These are phyloP conservation scores for Microtus obscurus DNA, from an alignment of 2,797 vertebrate genomes.

Conservation along the genomic window DNA sequence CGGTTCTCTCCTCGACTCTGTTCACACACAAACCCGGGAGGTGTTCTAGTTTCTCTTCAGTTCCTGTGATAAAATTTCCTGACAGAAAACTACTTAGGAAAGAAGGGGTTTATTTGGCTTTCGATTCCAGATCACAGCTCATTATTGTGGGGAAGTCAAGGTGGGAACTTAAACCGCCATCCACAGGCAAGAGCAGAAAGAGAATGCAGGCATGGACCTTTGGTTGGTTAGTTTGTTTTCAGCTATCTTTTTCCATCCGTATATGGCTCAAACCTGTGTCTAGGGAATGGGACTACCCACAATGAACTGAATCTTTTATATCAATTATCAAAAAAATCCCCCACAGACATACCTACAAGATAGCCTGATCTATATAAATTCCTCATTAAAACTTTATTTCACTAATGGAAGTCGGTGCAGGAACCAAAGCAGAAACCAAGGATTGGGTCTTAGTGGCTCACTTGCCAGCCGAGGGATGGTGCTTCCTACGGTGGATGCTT, in stretches of 20 bases:
- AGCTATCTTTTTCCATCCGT: not conserved
- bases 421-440: not conserved
- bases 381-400: not conserved
- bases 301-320: not conserved
- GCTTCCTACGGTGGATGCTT: not conserved
- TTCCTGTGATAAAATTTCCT: not conserved
- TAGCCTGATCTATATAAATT: not conserved
- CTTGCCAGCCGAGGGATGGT: not conserved
- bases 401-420: not conserved
- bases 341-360: not conserved
- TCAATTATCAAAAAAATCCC: not conserved
- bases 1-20: not conserved
- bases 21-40: not conserved
- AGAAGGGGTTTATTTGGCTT: not conserved
- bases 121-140: not conserved
- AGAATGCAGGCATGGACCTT: not conserved
- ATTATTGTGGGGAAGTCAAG: not conserved
- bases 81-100: not conserved
- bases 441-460: not conserved
- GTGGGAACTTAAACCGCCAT: not conserved
- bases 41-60: not conserved
- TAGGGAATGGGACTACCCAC: not conserved
- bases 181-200: not conserved
- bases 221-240: not conserved
- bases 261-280: not conserved